Percentiles rank a stretch among this genome's conserved stretches.
Evolutionary conservation across 2,797 vertebrate genomes (phyloP).

Genomic region (Sebastes hubbsi): DNA sequence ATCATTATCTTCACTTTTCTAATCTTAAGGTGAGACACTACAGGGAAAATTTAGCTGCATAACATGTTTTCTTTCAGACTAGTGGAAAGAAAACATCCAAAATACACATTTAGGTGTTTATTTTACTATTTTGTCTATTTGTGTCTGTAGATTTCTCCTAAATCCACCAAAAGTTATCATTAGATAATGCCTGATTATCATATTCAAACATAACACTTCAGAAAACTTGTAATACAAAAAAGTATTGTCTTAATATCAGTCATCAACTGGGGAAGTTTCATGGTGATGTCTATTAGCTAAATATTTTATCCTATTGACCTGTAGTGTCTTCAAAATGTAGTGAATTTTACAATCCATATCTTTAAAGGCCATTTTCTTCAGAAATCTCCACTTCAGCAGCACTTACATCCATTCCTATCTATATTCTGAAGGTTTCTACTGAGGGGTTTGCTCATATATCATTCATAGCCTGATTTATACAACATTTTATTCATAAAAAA

Average conservation of each 20-base stretch:
- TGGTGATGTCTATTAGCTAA: neutral
- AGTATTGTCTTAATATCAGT: neutral
- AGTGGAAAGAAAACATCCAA: neutral
- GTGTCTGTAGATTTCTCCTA: neutral
- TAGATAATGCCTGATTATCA: too few species aligned
- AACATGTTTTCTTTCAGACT: neutral
- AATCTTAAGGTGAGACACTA: neutral
- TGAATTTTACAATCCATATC: neutral
- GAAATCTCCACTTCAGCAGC: neutral
- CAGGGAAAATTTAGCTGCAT: neutral
- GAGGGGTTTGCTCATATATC: neutral
- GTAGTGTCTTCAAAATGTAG: too few species aligned
- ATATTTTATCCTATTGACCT: too few species aligned
- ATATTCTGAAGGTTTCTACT: neutral
- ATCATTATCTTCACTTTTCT: neutral
- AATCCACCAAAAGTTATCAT: neutral
- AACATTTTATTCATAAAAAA: neutral
- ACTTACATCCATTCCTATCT: neutral
- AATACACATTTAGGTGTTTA: neutral
- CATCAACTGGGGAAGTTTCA: neutral
- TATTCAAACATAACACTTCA: neutral
- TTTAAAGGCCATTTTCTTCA: neutral
- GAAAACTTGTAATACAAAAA: neutral
- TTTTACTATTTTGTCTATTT: neutral
- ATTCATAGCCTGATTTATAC: neutral